Base-by-base conservation (phyloP, 2,113 vertebrate species). In the Pluvianellus socialis region DNA sequence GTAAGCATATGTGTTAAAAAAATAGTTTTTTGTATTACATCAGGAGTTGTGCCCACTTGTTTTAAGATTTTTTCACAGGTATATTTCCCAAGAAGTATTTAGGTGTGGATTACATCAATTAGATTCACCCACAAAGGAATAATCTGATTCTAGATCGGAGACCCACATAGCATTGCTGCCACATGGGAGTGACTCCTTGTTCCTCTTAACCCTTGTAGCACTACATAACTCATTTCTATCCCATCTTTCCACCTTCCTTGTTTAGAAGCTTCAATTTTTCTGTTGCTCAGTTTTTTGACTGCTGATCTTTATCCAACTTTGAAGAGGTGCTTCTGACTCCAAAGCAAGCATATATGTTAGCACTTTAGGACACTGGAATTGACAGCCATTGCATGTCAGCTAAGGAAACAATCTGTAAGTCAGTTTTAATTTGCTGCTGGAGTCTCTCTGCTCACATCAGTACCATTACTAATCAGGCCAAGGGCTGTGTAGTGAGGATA, bases 401-500 rank as follows among this genome's bases (percentile, higher is more conserved):
- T 72, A 81, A 80, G 44, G 52, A 88, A 83, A 85, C 50, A 90
- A 94, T 77, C 55, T 65, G 14, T 61, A 79, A 71, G 6, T 53
- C 62, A 90, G 12, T 19, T 88, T 92, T 76, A 33, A 49, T 88
- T 79, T 93, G 66, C 44, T 63, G 28, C 73, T 83, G 70, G 73
- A 66, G 40, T 68, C 47, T 67, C 33, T 56, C 75, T 83, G 67
- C 40, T 86, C 71, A 74, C 68, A 84, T 86, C 52, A 91, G 79
- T 81, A 71, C 79, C 88, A 56, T 94, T 91, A 93, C 84, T 91
- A 96, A 94, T 85, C 70, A 92, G 33, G 17, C n/a, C 47, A 80
- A 91, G 42, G 45, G 70, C 35, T 42, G 63, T 33, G 87, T 58
- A 84, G 42, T 50, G 59, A 67, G 15, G 5, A 73, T 53, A 63